Percentiles rank a stretch among this genome's conserved stretches.
Evolutionary conservation across 2,113 vertebrate species (phyloP).

Genomic region (Setophaga kirtlandii): DNA sequence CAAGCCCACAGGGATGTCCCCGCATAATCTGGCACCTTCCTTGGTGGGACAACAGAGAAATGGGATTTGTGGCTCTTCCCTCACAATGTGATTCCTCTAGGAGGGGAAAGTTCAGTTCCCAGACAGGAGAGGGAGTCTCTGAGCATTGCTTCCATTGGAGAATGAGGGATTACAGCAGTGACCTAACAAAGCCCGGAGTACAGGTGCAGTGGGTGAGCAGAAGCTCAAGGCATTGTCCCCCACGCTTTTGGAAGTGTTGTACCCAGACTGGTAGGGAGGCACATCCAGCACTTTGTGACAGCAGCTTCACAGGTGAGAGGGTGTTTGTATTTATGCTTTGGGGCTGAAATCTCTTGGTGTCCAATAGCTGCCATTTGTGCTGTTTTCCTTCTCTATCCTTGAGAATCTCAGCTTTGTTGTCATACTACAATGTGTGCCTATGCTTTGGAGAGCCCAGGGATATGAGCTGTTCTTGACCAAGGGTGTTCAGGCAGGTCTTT

Average conservation of each 20-base stretch:
- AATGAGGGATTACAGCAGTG: not conserved
- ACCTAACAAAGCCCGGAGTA: not conserved
- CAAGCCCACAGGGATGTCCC: not conserved
- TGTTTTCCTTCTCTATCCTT: not conserved
- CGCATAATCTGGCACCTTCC: not conserved
- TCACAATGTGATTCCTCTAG: rapidly evolving
- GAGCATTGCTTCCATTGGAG: not conserved
- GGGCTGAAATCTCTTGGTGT: not conserved
- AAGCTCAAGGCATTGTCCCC: rapidly evolving
- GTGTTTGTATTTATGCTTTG: not conserved
- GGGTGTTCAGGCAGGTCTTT: not conserved
- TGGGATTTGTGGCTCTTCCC: not conserved
- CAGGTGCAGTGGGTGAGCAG: not conserved
- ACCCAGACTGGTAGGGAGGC: not conserved
- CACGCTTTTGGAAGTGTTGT: rapidly evolving
- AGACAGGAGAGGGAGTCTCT: not conserved
- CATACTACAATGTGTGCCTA: rapidly evolving
- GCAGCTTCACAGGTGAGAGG: not conserved
- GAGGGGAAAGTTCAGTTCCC: not conserved
- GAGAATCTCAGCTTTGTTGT: not conserved
- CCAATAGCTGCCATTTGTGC: not conserved
- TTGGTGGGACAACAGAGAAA: not conserved
- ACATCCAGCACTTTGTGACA: not conserved
- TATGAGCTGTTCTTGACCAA: not conserved
- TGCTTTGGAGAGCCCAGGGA: not conserved